phyloP scores from a whole-genome alignment of 1,140 invertebrate species.

The Drosophila repletoides region DNA sequence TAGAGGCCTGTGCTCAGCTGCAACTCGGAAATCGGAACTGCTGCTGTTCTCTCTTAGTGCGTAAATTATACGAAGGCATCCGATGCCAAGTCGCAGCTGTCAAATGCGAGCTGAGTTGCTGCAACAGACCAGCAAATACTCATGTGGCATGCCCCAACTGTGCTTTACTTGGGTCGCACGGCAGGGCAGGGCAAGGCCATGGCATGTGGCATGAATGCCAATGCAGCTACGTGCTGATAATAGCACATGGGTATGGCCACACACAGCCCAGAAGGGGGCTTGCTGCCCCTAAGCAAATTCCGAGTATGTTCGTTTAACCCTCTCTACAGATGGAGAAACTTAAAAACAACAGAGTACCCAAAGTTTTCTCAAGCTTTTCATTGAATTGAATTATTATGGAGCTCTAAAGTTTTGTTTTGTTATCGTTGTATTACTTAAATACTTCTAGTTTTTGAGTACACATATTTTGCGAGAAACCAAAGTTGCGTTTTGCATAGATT shows the following conservation, averaged over 20 bases:
- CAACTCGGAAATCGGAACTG: background rate
- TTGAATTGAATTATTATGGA: conserved; percentile 6
- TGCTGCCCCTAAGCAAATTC: background rate
- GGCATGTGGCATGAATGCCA: conserved; percentile 51
- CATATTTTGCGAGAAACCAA: background rate
- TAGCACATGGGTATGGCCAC: conserved; percentile 40
- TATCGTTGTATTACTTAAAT: conserved; percentile 5
- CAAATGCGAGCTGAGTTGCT: conserved; percentile 35
- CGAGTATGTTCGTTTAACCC: conserved; percentile 2
- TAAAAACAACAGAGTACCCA: too few relatives aligned
- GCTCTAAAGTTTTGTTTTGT: too few relatives aligned
- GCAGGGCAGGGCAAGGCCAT: too few relatives aligned
- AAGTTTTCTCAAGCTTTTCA: background rate
- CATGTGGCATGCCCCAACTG: conserved; percentile 27
- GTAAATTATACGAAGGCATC: conserved; percentile 15
- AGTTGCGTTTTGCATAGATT: too few relatives aligned
- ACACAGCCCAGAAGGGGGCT: too few relatives aligned
- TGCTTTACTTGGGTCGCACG: conserved; percentile 4
- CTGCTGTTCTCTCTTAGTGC: background rate
- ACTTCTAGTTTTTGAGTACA: too few relatives aligned
- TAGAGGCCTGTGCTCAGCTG: background rate
- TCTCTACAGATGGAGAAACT: conserved; percentile 2
- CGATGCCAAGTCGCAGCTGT: conserved; percentile 28
- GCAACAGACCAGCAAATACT: background rate
- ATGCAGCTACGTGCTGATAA: conserved; percentile 59